Percentiles rank a stretch among this genome's conserved stretches.
Conservation (phyloP, 2,888 invertebrate genomes). For the Rhyacophila evoluta region DNA sequence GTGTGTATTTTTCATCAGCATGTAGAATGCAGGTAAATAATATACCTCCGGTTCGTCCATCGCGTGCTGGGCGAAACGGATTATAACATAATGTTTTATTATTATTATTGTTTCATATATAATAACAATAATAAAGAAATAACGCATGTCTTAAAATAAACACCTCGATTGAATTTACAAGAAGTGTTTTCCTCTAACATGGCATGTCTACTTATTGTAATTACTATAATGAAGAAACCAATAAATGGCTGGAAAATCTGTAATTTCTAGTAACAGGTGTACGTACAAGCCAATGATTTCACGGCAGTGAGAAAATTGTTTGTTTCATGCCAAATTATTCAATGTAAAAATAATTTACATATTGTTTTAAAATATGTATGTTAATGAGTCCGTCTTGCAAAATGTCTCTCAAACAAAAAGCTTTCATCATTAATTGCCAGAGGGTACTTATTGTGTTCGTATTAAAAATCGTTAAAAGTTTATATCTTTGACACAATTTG, state of each 20-base stretch:
- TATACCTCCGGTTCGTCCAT: neutral
- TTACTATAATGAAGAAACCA: neutral
- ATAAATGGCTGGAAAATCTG: neutral
- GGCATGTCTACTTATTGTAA: neutral
- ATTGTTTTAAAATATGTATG: too few species aligned
- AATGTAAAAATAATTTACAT: too few species aligned
- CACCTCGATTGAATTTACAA: conserved; percentile 14
- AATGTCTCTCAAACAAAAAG: too few species aligned
- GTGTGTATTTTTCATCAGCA: neutral
- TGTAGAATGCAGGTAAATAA: neutral
- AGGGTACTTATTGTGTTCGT: too few species aligned
- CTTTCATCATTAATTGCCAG: too few species aligned
- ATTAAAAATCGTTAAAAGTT: too few species aligned
- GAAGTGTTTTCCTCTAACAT: neutral
- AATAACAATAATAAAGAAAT: neutral
- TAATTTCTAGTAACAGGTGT: neutral
- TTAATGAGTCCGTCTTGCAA: too few species aligned
- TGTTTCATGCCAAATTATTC: neutral
- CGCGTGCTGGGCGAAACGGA: neutral
- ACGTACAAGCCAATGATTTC: neutral
- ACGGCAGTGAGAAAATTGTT: neutral
- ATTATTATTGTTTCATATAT: neutral
- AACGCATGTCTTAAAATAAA: neutral
- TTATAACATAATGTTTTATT: neutral
- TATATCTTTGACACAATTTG: too few species aligned